A percentile compares a stretch with the other conserved stretches of the same genome.
Conservation (phyloP, 2,797 vertebrate species). For the Cichlasoma orientale region DNA sequence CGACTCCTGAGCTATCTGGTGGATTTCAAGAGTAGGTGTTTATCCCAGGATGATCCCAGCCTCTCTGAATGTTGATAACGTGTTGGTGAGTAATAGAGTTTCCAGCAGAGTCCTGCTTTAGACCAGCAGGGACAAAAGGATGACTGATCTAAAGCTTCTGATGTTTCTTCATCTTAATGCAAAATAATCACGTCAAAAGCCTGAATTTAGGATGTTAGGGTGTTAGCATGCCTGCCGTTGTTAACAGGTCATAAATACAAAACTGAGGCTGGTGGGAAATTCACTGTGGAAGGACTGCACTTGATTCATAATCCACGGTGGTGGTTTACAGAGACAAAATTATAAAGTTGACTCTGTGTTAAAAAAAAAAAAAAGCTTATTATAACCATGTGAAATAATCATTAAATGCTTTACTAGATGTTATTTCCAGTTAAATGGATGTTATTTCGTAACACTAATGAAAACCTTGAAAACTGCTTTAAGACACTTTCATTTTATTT, state of each 20-base stretch:
- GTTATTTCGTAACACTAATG: background rate
- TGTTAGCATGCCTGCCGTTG: background rate
- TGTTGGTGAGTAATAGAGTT: slow-evolving; percentile 25
- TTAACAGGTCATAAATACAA: background rate
- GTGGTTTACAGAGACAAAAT: background rate
- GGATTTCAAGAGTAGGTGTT: slow-evolving; percentile 27
- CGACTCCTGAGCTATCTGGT: slow-evolving; percentile 19
- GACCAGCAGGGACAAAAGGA: slow-evolving; percentile 37
- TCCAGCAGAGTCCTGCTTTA: slow-evolving; percentile 27
- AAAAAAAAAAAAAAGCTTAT: too few species aligned
- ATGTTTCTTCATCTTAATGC: slow-evolving; percentile 19
- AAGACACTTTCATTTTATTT: background rate
- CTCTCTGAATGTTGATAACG: slow-evolving; percentile 79
- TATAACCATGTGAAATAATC: too few species aligned
- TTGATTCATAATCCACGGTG: background rate
- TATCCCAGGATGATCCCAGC: slow-evolving; percentile 49
- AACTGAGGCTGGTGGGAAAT: background rate
- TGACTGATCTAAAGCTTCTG: slow-evolving; percentile 6
- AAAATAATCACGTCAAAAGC: background rate
- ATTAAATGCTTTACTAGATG: background rate
- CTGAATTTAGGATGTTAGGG: background rate
- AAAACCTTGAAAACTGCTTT: background rate
- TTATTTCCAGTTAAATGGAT: background rate
- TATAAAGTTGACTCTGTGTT: too few species aligned
- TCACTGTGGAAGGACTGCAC: too few species aligned